Percentiles rank a stretch among this genome's conserved stretches.
These are phyloP conservation scores for Etheostoma spectabile DNA, from an alignment of 2,113 vertebrate species.

Conservation along the genomic window DNA sequence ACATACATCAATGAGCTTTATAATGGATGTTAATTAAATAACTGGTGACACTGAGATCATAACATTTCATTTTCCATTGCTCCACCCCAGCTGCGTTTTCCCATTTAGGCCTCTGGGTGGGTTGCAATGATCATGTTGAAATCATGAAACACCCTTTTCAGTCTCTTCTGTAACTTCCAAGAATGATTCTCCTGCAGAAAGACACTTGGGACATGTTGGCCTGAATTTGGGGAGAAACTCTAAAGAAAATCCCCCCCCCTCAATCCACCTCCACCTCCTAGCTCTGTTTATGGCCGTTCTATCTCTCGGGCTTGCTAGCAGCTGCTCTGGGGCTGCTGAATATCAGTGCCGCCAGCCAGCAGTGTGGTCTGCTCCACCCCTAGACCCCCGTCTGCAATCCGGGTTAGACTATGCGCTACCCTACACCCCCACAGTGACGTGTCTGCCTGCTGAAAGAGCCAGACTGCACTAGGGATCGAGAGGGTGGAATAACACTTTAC, in stretches of 20 bases:
- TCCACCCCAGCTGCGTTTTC: neutral
- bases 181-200: neutral
- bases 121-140: neutral
- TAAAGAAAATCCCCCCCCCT: neutral
- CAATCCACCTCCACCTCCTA: neutral
- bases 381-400: constrained; percentile 23
- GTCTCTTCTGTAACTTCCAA: neutral
- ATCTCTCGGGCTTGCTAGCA: constrained; percentile 51
- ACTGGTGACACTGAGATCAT: constrained; percentile 15
- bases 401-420: constrained; percentile 44
- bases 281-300: constrained; percentile 39
- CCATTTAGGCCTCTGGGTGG: constrained; percentile 7
- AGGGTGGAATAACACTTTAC: constrained; percentile 15
- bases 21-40: neutral
- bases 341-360: constrained; percentile 51
- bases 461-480: constrained; percentile 31
- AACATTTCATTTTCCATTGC: constrained; percentile 35
- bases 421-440: constrained; percentile 58
- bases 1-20: neutral
- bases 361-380: constrained; percentile 26
- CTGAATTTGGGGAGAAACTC: neutral
- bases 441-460: constrained; percentile 35
- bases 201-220: neutral
- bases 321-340: constrained; percentile 77
- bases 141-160: constrained; percentile 17